Base-by-base conservation (phyloP, 2,888 invertebrate genomes). In the Tubiluchus corallicola region DNA sequence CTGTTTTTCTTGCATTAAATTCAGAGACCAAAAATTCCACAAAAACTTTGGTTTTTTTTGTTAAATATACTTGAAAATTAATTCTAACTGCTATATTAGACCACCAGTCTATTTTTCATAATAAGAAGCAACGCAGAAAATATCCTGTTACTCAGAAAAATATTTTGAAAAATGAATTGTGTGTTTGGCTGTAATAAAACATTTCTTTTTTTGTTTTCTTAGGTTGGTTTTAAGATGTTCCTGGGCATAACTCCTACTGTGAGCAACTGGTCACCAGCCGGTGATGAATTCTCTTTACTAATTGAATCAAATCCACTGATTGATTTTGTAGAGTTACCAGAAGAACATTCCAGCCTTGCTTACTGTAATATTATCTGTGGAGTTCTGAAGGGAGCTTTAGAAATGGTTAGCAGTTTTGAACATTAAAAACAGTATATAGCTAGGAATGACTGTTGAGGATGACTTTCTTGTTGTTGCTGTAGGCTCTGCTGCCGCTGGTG, bases 291-390 rank as follows among this genome's bases (percentile, higher is more conserved):
- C 66, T 94, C 94, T 0, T 72, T 98, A 2, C 75, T 88, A 5
- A 77, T 98, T 63, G 96, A 98, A 59, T 75, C 79, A 44, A 98
- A 94, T 67, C 96, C 98, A 0, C 68, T 98, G 44, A 87, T 87
- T 2, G 98, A 98, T 65, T 85, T 94, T 71, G 94, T 96, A 1
- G 96, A 96, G 65, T 70, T 94, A 60, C 96, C 96, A 1, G 77
- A 81, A 50, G 62, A 61, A 2, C 76, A 80, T 56, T 74, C 77
- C 48, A 76, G 77, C 50, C 71, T 96, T 15, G 83, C 84, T 59
- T 96, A 94, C 63, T 87, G 87, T 52, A 83, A 84, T 53, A 73
- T 98, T 48, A 73, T 99, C 41, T 84, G 88, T 48, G 98, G 98
- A 0, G 69, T 68, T 5, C 61, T 73, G 17, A 45, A 73, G 92